These are phyloP conservation scores for Orthosia gothica DNA, from an alignment of 2,888 invertebrate genomes.

Conservation along the genomic window DNA sequence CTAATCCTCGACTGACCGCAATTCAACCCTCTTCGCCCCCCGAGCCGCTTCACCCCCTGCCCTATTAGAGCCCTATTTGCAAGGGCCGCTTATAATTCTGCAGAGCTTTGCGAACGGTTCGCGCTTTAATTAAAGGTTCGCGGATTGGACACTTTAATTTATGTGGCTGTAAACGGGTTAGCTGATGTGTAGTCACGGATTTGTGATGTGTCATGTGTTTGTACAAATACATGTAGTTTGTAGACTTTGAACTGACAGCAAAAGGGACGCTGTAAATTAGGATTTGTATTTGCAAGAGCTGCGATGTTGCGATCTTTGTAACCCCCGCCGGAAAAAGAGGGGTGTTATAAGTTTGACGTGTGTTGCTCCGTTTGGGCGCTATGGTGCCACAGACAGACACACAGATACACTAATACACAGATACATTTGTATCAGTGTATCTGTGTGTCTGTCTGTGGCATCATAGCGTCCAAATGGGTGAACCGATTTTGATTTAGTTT, in stretches of 20 bases:
- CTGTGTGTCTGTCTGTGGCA: too few species aligned
- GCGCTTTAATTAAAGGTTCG: conserved; percentile 62
- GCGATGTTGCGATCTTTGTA: background rate
- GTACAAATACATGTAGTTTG: background rate
- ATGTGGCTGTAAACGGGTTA: conserved; percentile 8
- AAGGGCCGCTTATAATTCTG: conserved; percentile 56
- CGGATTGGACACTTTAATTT: conserved; percentile 43
- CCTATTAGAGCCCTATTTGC: conserved; percentile 66
- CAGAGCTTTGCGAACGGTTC: conserved; percentile 53
- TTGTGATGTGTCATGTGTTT: conserved; percentile 6
- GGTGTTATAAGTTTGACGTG: too few species aligned
- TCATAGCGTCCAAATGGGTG: too few species aligned
- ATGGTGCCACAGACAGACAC: too few species aligned
- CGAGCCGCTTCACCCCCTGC: conserved; percentile 6
- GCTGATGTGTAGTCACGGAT: conserved; percentile 2
- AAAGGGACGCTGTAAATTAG: background rate
- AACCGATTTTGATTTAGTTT: too few species aligned
- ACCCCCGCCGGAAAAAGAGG: too few species aligned
- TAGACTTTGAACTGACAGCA: background rate
- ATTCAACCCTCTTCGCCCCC: conserved; percentile 54
- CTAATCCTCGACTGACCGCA: conserved; percentile 67
- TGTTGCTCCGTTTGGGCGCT: too few species aligned
- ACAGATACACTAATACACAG: too few species aligned
- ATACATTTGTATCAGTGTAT: too few species aligned
- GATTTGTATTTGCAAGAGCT: background rate